Conservation (phyloP, 2,888 invertebrate genomes). For the Noctua fimbriata region DNA sequence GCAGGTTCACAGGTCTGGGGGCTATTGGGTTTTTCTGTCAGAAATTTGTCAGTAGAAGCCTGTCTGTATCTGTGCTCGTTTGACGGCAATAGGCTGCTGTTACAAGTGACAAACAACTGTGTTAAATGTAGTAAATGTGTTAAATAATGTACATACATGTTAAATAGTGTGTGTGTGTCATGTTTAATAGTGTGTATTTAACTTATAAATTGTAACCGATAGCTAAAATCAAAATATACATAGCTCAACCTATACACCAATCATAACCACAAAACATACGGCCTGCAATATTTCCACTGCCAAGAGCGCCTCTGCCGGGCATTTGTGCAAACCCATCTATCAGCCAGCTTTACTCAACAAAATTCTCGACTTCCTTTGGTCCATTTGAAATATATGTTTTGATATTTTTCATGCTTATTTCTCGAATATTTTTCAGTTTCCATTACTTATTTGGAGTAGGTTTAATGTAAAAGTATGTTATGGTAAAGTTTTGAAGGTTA, state of each 20-base stretch:
- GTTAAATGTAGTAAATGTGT: not conserved
- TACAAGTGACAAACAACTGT: not conserved
- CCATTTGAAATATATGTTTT: constrained; percentile 46
- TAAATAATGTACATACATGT: too few species aligned
- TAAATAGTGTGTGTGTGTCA: too few species aligned
- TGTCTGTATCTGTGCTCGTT: not conserved
- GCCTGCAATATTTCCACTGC: constrained; percentile 25
- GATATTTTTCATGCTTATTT: constrained; percentile 26
- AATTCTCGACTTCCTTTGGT: constrained; percentile 38
- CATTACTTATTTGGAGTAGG: constrained; percentile 14
- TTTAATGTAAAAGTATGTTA: not conserved
- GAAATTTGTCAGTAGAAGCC: not conserved
- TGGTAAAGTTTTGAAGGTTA: not conserved
- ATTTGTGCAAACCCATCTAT: constrained; percentile 38
- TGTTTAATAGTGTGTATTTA: too few species aligned
- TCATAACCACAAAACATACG: constrained; percentile 33
- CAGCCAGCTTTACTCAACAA: constrained; percentile 42
- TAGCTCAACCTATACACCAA: not conserved
- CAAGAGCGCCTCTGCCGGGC: not conserved
- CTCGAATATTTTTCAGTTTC: constrained; percentile 16
- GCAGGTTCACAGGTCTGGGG: not conserved
- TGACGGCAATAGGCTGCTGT: not conserved
- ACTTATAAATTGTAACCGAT: not conserved
- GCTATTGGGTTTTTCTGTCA: not conserved
- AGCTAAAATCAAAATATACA: not conserved